Conservation (phyloP, 2,797 vertebrate species). For the Coluber constrictor region DNA sequence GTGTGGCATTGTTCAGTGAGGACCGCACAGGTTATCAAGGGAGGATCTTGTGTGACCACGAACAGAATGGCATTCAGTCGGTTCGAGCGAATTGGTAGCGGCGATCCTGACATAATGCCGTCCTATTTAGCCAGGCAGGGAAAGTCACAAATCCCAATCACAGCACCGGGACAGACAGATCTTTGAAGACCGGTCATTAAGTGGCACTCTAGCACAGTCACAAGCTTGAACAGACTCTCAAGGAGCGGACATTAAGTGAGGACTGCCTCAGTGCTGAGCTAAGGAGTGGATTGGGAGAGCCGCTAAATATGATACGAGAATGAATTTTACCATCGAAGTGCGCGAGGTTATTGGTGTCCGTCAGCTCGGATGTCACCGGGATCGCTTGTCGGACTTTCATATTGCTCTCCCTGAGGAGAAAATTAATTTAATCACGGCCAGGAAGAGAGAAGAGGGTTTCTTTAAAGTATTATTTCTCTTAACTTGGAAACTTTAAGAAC, state of each 20-base stretch:
- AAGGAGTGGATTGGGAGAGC: background rate
- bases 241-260: background rate
- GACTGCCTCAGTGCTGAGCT: background rate
- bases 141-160: background rate
- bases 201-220: background rate
- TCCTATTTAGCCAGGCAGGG: too few relatives aligned
- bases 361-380: slow-evolving; percentile 83
- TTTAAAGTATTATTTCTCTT: background rate
- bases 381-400: slow-evolving; percentile 94
- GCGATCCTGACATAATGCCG: too few relatives aligned
- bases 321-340: slow-evolving; percentile 81
- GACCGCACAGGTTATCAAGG: background rate
- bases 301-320: background rate
- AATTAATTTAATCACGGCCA: background rate
- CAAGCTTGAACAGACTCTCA: background rate
- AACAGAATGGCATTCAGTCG: too few relatives aligned
- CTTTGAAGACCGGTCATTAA: background rate
- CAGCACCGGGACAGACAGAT: too few relatives aligned
- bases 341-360: slow-evolving; percentile 81
- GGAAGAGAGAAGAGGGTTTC: background rate
- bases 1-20: background rate
- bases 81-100: too few relatives aligned
- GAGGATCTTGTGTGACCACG: background rate
- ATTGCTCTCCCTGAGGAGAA: slow-evolving; percentile 84
- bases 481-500: background rate